A percentile compares a stretch with the other conserved stretches of the same genome.
phyloP scores from a whole-genome alignment of 2,888 invertebrate genomes.

The Dyspetes luteomarginatus region DNA sequence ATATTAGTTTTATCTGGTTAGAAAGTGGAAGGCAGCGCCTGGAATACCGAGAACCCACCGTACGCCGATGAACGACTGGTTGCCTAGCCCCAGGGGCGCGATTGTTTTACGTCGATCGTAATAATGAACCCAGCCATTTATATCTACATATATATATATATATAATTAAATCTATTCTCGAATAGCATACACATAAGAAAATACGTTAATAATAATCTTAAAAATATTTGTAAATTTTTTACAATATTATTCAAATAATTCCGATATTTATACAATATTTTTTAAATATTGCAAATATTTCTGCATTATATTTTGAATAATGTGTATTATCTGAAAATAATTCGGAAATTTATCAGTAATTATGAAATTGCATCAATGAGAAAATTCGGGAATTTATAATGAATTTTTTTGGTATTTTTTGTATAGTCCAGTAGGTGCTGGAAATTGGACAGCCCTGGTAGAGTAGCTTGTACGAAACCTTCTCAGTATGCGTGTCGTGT shows the following conservation, averaged over 20 bases:
- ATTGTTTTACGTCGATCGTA: neutral
- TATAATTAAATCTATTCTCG: too few species aligned
- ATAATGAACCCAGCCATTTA: too few species aligned
- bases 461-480: slow-evolving; percentile 24
- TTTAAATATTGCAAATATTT: neutral
- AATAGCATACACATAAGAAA: too few species aligned
- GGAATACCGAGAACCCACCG: slow-evolving; percentile 3
- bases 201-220: neutral
- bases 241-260: too few species aligned
- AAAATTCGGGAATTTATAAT: too few species aligned
- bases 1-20: neutral
- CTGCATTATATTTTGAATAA: too few species aligned
- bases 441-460: slow-evolving; percentile 57
- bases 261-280: neutral
- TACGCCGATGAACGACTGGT: neutral
- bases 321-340: too few species aligned
- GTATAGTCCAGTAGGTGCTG: neutral
- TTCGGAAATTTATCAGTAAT: too few species aligned
- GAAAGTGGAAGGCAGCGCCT: neutral
- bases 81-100: slow-evolving; percentile 34
- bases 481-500: slow-evolving; percentile 47
- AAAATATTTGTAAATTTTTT: neutral
- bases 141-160: too few species aligned
- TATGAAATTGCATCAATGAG: neutral
- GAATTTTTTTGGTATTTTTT: neutral